Evolutionary conservation across 2,888 invertebrate species (phyloP).

Genomic region (Drosophila birchii): DNA sequence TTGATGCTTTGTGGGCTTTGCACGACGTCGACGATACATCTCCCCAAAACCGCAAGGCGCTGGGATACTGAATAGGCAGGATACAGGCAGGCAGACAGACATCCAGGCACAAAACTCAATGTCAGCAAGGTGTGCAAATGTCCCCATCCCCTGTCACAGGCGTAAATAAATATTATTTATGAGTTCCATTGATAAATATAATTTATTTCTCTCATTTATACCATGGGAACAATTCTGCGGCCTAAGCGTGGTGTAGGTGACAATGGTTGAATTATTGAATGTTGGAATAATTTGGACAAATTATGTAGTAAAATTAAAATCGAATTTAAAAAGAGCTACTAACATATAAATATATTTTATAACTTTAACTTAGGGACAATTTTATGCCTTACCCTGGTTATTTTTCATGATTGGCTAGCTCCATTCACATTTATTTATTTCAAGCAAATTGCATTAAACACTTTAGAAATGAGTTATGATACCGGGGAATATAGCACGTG

Average conservation of each 20-base stretch:
- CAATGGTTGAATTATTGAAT: conserved; percentile 24
- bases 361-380: background rate
- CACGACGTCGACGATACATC: background rate
- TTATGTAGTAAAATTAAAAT: background rate
- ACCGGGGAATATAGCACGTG: conserved; percentile 7
- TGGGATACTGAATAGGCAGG: background rate
- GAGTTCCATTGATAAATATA: conserved; percentile 54
- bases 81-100: conserved; percentile 1
- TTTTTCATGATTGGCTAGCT: background rate
- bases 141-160: conserved; percentile 44
- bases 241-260: background rate
- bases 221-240: conserved; percentile 16
- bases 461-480: conserved; percentile 25
- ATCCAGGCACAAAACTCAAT: conserved; percentile 8
- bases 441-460: conserved; percentile 10
- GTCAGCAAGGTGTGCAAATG: conserved; percentile 44
- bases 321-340: background rate
- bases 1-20: conserved; percentile 50
- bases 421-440: background rate
- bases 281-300: background rate
- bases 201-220: conserved; percentile 50
- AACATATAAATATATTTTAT: background rate
- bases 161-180: conserved; percentile 54
- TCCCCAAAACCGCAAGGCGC: conserved; percentile 6
- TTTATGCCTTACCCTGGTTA: too few species aligned